Conservation (phyloP, 2,797 vertebrate genomes). For the Gallinago stenura region DNA sequence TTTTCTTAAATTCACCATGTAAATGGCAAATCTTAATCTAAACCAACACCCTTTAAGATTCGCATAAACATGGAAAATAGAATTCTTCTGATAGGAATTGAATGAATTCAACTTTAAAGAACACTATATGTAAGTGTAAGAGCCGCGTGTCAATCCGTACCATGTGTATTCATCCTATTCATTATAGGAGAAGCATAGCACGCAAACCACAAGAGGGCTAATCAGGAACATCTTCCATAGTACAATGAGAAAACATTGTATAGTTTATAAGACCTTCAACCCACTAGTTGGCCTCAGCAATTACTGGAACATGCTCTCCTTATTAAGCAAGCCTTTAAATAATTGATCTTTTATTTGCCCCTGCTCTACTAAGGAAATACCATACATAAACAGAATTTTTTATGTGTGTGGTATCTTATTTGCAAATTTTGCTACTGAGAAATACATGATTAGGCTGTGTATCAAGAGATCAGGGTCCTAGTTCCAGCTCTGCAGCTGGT, state of each 20-base stretch:
- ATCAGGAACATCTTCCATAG: constrained; percentile 19
- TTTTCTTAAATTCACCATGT: not conserved
- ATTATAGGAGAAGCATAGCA: not conserved
- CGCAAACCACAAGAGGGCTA: constrained; percentile 24
- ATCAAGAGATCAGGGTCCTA: not conserved
- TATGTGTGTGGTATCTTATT: constrained; percentile 55
- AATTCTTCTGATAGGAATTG: not conserved
- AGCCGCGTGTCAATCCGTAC: not conserved
- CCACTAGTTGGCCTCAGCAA: constrained; percentile 54
- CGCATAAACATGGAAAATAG: not conserved
- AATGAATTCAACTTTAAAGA: not conserved
- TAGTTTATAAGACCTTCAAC: constrained; percentile 45
- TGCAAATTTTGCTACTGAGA: constrained; percentile 69
- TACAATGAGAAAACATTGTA: constrained; percentile 9
- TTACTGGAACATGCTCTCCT: constrained; percentile 61
- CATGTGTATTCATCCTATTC: not conserved
- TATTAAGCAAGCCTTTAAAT: constrained; percentile 63
- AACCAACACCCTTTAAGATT: not conserved
- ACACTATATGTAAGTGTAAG: not conserved
- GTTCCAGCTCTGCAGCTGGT: not conserved
- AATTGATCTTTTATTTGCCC: constrained; percentile 54
- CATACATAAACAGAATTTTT: constrained; percentile 46
- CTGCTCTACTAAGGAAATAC: constrained; percentile 50
- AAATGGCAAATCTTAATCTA: not conserved
- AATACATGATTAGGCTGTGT: constrained; percentile 27